A percentile compares a stretch with the other conserved stretches of the same genome.
phyloP scores from a whole-genome alignment of 2,888 invertebrate genomes.

The Chaitophorus viminalis region DNA sequence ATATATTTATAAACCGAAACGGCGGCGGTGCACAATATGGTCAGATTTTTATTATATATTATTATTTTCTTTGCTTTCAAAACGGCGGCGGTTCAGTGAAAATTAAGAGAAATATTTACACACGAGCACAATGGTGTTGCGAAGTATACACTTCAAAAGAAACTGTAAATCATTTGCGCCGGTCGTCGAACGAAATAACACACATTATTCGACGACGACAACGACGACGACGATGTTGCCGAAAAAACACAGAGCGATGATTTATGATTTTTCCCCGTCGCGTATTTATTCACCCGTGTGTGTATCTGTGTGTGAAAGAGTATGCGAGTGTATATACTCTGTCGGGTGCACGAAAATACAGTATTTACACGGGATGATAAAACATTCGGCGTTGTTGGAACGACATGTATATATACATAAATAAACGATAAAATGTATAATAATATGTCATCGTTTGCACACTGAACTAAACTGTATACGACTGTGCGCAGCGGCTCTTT shows the following conservation, averaged over 20 bases:
- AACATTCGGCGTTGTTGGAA: conserved; percentile 2
- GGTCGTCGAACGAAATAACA: conserved; percentile 1
- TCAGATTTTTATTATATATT: not conserved
- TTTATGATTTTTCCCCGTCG: conserved; percentile 16
- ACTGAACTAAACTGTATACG: too few relatives aligned
- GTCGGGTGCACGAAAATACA: not conserved
- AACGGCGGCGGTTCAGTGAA: not conserved
- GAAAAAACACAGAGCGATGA: conserved; percentile 20
- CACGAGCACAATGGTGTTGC: conserved; percentile 8
- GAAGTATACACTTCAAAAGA: conserved; percentile 22
- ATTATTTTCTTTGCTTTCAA: conserved; percentile 1
- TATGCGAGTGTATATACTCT: not conserved
- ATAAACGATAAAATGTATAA: not conserved
- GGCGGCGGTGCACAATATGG: not conserved
- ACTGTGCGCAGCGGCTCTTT: not conserved
- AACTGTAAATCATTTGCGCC: conserved; percentile 39
- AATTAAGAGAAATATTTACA: conserved; percentile 50
- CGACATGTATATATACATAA: not conserved
- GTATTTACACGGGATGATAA: conserved; percentile 42
- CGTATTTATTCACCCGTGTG: not conserved
- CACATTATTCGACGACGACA: not conserved
- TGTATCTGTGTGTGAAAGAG: not conserved
- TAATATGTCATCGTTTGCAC: not conserved
- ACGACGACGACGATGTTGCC: not conserved
- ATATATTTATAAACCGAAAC: not conserved